A percentile compares a stretch with the other conserved stretches of the same genome.
phyloP scores from a whole-genome alignment of 2,888 invertebrate species.

The Sialis fuliginosa region DNA sequence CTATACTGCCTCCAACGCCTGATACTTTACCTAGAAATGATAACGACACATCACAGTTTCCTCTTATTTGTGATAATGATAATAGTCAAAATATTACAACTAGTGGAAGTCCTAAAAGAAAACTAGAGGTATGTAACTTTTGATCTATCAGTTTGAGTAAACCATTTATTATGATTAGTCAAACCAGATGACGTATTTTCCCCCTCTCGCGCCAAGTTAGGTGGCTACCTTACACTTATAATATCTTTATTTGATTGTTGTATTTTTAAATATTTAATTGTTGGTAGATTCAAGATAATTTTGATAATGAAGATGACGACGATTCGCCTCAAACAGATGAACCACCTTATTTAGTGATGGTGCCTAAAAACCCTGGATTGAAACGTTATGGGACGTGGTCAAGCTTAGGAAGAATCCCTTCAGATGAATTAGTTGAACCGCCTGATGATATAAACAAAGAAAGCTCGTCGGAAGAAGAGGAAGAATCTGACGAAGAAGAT shows the following conservation, averaged over 20 bases:
- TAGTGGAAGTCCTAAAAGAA: constrained; percentile 2
- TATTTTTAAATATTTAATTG: not conserved
- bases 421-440: constrained; percentile 33
- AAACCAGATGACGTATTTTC: too few relatives aligned
- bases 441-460: constrained; percentile 24
- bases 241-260: too few relatives aligned
- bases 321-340: constrained; percentile 55
- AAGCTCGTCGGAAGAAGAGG: constrained; percentile 13
- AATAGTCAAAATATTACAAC: not conserved
- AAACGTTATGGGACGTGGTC: constrained; percentile 51
- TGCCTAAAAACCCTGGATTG: constrained; percentile 31
- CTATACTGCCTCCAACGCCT: constrained; percentile 59
- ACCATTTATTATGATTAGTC: too few relatives aligned
- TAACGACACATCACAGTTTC: not conserved
- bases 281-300: constrained; percentile 7
- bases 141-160: too few relatives aligned
- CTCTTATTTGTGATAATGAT: not conserved
- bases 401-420: constrained; percentile 49
- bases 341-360: constrained; percentile 53
- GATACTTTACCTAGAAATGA: constrained; percentile 21
- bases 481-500: constrained; percentile 20
- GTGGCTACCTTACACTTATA: too few relatives aligned
- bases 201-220: too few relatives aligned
- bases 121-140: not conserved
- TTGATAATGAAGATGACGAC: constrained; percentile 42